Evolutionary conservation across 2,113 vertebrate species (phyloP).

Genomic region (Ibidorhyncha struthersii): DNA sequence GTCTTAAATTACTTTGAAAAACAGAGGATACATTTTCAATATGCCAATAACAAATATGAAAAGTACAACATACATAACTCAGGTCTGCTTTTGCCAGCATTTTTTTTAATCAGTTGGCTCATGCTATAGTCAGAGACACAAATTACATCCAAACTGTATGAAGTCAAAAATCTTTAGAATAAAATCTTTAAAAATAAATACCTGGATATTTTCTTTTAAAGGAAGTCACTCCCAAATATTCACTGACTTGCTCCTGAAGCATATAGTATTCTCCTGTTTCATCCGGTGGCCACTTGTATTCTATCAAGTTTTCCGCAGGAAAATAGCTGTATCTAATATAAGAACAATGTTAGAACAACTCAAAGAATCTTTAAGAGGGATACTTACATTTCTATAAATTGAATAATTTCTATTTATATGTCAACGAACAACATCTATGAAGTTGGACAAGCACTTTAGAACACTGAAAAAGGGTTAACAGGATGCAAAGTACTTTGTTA

Average conservation of each 20-base stretch:
- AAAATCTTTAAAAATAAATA: constrained; percentile 63
- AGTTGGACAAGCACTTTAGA: neutral
- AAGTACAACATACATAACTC: neutral
- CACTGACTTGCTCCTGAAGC: constrained; percentile 98
- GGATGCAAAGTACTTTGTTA: too few species aligned
- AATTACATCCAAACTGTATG: neutral
- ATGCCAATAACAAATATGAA: neutral
- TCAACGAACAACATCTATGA: neutral
- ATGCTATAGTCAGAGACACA: neutral
- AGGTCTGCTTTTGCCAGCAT: neutral
- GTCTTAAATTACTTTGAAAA: neutral
- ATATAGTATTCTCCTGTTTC: constrained; percentile 98
- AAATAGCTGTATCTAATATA: constrained; percentile 89
- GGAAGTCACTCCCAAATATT: constrained; percentile 97
- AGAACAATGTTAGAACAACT: neutral
- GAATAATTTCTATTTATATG: neutral
- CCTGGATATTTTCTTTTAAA: constrained; percentile 99
- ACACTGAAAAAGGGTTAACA: too few species aligned
- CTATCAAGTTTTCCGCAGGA: constrained; percentile 95
- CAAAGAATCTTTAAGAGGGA: neutral
- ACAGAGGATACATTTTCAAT: neutral
- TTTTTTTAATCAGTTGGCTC: neutral
- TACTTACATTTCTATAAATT: neutral
- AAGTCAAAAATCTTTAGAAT: neutral
- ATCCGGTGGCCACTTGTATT: constrained; percentile 98